Percentiles rank a stretch among this genome's conserved stretches.
These are phyloP conservation scores for Crocallis elinguaria DNA, from an alignment of 2,888 invertebrate species.

Conservation along the genomic window DNA sequence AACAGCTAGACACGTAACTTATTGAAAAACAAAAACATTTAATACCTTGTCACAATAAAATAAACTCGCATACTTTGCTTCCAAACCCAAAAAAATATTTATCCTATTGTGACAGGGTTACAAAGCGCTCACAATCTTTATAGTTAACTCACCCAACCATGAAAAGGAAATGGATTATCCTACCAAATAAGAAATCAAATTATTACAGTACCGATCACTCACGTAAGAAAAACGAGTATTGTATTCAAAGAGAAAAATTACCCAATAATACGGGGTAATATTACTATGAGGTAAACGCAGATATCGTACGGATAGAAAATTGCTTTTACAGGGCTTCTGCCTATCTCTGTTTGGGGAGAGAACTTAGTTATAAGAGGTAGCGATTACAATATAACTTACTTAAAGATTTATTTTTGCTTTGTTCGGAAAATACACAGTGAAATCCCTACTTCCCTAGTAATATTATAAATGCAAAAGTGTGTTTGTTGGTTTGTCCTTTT, in stretches of 20 bases:
- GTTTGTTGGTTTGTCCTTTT: too few relatives aligned
- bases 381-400: neutral
- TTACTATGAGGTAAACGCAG: conserved; percentile 44
- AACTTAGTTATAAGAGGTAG: neutral
- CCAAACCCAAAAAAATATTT: neutral
- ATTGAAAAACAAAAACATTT: neutral
- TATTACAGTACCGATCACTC: conserved; percentile 29
- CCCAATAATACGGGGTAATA: conserved; percentile 42
- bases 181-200: conserved; percentile 28
- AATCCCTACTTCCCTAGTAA: neutral
- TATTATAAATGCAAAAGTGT: too few relatives aligned
- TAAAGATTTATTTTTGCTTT: neutral
- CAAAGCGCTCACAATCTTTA: neutral
- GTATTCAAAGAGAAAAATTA: conserved; percentile 33
- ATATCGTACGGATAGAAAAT: conserved; percentile 53
- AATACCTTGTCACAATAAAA: neutral
- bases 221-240: conserved; percentile 27
- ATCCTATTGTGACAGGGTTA: neutral
- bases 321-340: conserved; percentile 55
- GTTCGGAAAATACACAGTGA: neutral
- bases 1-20: too few relatives aligned
- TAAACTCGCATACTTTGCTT: neutral
- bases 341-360: conserved; percentile 33
- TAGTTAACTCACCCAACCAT: conserved; percentile 19
- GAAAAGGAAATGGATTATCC: conserved; percentile 23